A percentile compares a stretch with the other conserved stretches of the same genome.
Evolutionary conservation across 2,888 invertebrate species (phyloP).

Genomic region (Latrodectus hesperus): DNA sequence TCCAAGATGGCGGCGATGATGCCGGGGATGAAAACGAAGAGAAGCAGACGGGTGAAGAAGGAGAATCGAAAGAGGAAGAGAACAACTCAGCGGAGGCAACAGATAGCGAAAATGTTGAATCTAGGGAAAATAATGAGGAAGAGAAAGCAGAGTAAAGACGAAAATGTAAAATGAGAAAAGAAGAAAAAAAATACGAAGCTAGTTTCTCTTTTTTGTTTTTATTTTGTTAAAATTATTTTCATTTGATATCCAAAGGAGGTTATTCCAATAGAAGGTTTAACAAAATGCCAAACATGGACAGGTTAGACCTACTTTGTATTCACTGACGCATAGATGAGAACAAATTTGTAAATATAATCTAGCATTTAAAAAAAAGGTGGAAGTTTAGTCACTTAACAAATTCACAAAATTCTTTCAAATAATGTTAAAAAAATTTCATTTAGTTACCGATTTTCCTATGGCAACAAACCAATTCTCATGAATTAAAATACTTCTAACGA

Average conservation of each 20-base stretch:
- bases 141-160: conserved; percentile 49
- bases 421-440: neutral
- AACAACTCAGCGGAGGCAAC: conserved; percentile 35
- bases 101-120: conserved; percentile 58
- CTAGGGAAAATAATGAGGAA: conserved; percentile 58
- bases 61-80: conserved; percentile 18
- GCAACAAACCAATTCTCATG: too few relatives aligned
- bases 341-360: neutral
- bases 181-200: conserved; percentile 32
- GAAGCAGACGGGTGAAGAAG: conserved; percentile 23
- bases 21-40: conserved; percentile 32
- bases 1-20: conserved; percentile 58
- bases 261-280: conserved; percentile 60
- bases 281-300: conserved; percentile 44
- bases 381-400: neutral
- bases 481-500: too few relatives aligned
- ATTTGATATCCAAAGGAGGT: conserved; percentile 55
- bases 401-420: neutral
- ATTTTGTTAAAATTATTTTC: conserved; percentile 36
- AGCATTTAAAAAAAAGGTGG: neutral
- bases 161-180: neutral
- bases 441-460: too few relatives aligned
- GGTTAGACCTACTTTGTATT: conserved; percentile 34
- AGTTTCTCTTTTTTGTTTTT: conserved; percentile 43
- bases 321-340: conserved; percentile 27